Percentiles rank a stretch among this genome's conserved stretches.
phyloP scores from a whole-genome alignment of 2,888 invertebrate genomes.

The Ophion slaviceki region DNA sequence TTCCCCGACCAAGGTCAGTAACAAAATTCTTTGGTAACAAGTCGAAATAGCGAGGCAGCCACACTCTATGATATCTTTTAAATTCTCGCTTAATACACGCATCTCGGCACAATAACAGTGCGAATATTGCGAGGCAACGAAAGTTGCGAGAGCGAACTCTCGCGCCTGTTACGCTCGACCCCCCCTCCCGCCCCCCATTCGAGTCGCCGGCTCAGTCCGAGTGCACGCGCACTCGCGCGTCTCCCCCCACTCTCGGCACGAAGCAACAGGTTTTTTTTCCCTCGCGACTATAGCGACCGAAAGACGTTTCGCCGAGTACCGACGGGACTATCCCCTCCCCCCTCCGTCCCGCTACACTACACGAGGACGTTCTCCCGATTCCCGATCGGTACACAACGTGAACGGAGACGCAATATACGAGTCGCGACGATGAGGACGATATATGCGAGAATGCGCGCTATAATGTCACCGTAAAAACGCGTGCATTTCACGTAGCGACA shows the following conservation, averaged over 20 bases:
- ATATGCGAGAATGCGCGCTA: background rate
- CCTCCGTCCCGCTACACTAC: background rate
- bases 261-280: slow-evolving; percentile 65
- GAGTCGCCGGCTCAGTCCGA: slow-evolving; percentile 23
- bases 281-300: slow-evolving; percentile 27
- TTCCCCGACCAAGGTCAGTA: slow-evolving; percentile 20
- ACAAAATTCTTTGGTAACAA: slow-evolving; percentile 18
- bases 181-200: background rate
- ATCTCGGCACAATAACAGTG: background rate
- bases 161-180: slow-evolving; percentile 6
- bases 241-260: slow-evolving; percentile 4
- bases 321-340: background rate
- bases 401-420: background rate
- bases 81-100: background rate
- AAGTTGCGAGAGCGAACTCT: background rate
- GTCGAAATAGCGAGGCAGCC: background rate
- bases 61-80: background rate
- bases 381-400: background rate
- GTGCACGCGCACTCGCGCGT: slow-evolving; percentile 43
- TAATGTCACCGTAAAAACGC: background rate
- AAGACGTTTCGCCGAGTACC: slow-evolving; percentile 34
- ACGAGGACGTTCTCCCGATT: background rate
- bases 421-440: slow-evolving; percentile 12
- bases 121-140: background rate
- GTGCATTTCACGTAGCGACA: background rate